phyloP scores from a whole-genome alignment of 2,888 invertebrate genomes.

The Philhelius pedissequus region DNA sequence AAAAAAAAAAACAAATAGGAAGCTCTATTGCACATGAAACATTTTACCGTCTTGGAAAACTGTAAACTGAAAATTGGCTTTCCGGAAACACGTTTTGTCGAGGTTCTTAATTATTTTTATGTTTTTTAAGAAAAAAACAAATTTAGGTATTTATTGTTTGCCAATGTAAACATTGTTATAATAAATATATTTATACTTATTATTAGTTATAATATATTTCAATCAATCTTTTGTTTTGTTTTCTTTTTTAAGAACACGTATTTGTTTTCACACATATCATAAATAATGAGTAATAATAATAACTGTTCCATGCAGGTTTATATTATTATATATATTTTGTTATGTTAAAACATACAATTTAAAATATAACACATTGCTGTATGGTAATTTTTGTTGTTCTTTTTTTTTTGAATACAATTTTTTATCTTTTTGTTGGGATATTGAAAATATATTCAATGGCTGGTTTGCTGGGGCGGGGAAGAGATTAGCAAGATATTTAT shows the following conservation, averaged over 20 bases:
- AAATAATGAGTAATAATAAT: conserved; percentile 24
- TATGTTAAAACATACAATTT: conserved; percentile 22
- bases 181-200: conserved; percentile 66
- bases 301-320: conserved; percentile 23
- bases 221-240: conserved; percentile 25
- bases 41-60: neutral
- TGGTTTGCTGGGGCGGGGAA: neutral
- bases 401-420: conserved; percentile 20
- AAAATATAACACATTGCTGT: conserved; percentile 10
- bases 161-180: conserved; percentile 61
- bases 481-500: conserved; percentile 9
- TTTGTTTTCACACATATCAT: conserved; percentile 34
- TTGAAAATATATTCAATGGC: neutral
- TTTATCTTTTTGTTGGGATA: neutral
- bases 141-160: conserved; percentile 20
- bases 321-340: neutral
- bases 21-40: neutral
- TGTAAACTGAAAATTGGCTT: neutral
- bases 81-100: neutral
- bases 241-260: conserved; percentile 58
- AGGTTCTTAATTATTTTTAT: neutral
- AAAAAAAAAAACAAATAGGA: neutral
- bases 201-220: conserved; percentile 27
- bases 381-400: neutral
- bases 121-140: neutral